These are phyloP conservation scores for Clytia hemisphaerica DNA, from an alignment of 30 jellyfish, hydroid and myxozoan species.

Conservation along the genomic window DNA sequence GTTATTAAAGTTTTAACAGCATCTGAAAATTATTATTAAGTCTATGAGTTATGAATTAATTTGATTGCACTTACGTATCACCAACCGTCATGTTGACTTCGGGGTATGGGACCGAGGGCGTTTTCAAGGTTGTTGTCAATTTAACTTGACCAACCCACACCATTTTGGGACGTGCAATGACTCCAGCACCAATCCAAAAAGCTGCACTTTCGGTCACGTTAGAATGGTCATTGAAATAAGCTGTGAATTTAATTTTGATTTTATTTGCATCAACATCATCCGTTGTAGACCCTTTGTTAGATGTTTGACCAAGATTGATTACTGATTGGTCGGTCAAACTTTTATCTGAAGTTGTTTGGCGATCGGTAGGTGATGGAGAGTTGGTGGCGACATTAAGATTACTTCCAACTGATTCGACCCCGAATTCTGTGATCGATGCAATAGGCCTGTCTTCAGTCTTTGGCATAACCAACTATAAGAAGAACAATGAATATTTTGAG, in stretches of 20 bases:
- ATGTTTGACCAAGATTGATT: constrained; percentile 66
- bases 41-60: too few species aligned
- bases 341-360: constrained; percentile 40
- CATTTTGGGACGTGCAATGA: constrained; percentile 65
- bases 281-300: constrained; percentile 26
- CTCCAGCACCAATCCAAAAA: constrained; percentile 94
- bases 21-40: too few species aligned
- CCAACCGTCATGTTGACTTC: not conserved
- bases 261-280: constrained; percentile 30
- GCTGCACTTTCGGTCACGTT: constrained; percentile 51
- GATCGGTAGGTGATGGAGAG: constrained; percentile 50
- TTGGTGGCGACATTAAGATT: constrained; percentile 46
- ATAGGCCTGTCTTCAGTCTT: constrained; percentile 32
- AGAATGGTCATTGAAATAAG: constrained; percentile 44
- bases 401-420: constrained; percentile 52
- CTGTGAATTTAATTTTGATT: constrained; percentile 37
- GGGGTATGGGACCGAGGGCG: constrained; percentile 32
- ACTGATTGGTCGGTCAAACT: constrained; percentile 38
- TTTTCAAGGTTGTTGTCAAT: constrained; percentile 31
- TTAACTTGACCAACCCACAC: constrained; percentile 84
- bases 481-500: not conserved
- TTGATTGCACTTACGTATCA: too few species aligned
- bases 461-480: constrained; percentile 65
- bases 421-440: constrained; percentile 34
- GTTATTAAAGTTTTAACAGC: too few species aligned